Percentiles rank a stretch among this genome's conserved stretches.
These are phyloP conservation scores for Zaprionus inermis DNA, from an alignment of 1,140 invertebrate species.

Conservation along the genomic window DNA sequence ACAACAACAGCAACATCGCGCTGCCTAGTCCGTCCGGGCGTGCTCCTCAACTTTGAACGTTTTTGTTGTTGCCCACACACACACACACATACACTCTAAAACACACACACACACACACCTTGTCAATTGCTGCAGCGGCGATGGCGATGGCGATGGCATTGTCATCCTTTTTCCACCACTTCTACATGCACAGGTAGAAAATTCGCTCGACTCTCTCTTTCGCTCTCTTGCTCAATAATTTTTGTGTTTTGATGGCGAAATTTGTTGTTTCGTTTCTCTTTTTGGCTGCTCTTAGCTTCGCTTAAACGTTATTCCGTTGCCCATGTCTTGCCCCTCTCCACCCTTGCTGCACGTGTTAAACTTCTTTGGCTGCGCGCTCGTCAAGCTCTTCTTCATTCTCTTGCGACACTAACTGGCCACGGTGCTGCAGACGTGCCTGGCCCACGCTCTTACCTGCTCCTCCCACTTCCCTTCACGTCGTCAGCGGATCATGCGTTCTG, in stretches of 20 bases:
- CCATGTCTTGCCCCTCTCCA: not conserved
- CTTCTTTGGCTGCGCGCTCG: not conserved
- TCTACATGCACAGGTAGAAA: conserved; percentile 33
- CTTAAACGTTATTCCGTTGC: conserved; percentile 19
- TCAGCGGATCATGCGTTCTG: not conserved
- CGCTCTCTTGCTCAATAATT: not conserved
- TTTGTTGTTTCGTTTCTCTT: not conserved
- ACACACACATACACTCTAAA: conserved; percentile 8
- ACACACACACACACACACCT: not conserved
- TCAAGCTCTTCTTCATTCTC: not conserved
- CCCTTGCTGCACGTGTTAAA: conserved; percentile 19
- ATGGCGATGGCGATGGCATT: not conserved
- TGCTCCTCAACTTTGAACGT: not conserved
- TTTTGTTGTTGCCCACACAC: conserved; percentile 23
- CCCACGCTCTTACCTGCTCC: no score
- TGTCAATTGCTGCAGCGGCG: not conserved
- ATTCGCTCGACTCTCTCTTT: conserved; percentile 16
- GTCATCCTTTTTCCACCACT: conserved; percentile 23
- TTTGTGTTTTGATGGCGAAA: conserved; percentile 1
- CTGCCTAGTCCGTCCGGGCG: conserved; percentile 4
- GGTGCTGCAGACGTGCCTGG: conserved; percentile 12
- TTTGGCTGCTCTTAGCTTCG: conserved; percentile 33
- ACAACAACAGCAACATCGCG: conserved; percentile 1
- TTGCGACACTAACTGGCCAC: conserved; percentile 8
- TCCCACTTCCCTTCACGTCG: not conserved